phyloP scores from a whole-genome alignment of 2,113 vertebrate species.

The Lontra canadensis region DNA sequence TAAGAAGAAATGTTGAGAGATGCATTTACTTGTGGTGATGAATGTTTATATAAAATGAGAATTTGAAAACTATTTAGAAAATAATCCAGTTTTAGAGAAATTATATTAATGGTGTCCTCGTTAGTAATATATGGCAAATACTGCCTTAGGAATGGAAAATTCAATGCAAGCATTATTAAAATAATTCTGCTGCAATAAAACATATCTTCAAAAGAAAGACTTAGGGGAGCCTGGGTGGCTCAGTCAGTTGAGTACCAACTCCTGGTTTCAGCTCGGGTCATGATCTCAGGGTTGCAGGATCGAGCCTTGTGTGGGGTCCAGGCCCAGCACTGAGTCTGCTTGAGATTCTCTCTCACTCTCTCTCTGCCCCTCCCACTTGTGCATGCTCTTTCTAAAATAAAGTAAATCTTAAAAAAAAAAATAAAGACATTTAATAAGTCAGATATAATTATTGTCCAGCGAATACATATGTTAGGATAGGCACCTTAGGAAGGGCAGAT shows the following conservation, averaged over 20 bases:
- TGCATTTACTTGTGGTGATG: neutral
- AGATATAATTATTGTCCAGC: neutral
- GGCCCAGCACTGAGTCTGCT: neutral
- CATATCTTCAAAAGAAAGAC: conserved; percentile 10
- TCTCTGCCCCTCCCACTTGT: neutral
- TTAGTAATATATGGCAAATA: neutral
- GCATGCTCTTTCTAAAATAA: neutral
- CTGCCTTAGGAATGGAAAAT: conserved; percentile 38
- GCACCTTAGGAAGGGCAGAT: neutral
- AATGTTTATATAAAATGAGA: conserved; percentile 31
- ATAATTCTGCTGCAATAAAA: conserved; percentile 10
- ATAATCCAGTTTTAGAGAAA: conserved; percentile 10
- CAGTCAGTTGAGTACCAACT: neutral
- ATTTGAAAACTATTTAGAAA: conserved; percentile 35
- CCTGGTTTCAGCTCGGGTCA: neutral
- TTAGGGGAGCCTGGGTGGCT: neutral
- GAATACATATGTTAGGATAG: neutral
- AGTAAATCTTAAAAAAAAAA: neutral
- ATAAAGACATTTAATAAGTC: neutral
- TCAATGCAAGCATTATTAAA: neutral
- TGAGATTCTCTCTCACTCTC: neutral
- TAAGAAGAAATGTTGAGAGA: conserved; percentile 15
- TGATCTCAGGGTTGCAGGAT: neutral
- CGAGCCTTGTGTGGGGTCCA: neutral
- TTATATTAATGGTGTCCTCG: neutral